Evolutionary conservation across 2,888 invertebrate species (phyloP).

Genomic region (Aethes cnicana): DNA sequence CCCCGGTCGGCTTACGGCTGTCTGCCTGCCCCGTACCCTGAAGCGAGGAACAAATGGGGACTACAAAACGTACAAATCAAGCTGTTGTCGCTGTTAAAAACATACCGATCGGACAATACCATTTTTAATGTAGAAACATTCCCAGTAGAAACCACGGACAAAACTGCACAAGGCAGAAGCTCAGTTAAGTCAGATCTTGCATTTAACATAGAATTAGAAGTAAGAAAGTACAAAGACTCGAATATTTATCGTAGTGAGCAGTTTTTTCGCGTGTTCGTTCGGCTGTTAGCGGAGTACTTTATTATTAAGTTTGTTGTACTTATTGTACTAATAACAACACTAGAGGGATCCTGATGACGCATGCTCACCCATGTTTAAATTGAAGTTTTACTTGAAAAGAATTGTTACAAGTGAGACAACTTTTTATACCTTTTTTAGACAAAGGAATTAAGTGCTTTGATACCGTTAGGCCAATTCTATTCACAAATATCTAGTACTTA

Average conservation of each 20-base stretch:
- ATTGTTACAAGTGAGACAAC: no score
- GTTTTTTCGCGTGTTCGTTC: slow-evolving; percentile 53
- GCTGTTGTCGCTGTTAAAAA: slow-evolving; percentile 15
- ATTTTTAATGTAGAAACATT: slow-evolving; percentile 60
- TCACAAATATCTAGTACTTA: neutral
- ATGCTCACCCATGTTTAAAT: no score
- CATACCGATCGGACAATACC: slow-evolving; percentile 37
- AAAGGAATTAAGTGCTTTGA: no score
- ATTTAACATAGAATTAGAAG: slow-evolving; percentile 74
- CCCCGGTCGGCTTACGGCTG: slow-evolving; percentile 26
- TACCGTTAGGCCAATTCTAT: neutral
- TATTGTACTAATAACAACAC: slow-evolving; percentile 15
- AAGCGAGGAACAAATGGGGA: no score
- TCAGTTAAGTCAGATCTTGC: slow-evolving; percentile 66
- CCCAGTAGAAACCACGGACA: slow-evolving; percentile 55
- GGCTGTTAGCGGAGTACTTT: slow-evolving; percentile 45
- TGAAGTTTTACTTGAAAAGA: no score
- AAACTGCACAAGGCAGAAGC: slow-evolving; percentile 55
- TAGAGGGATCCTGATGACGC: slow-evolving; percentile 4
- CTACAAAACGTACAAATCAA: slow-evolving; percentile 27
- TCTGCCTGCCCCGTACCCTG: neutral
- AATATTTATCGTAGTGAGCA: slow-evolving; percentile 47
- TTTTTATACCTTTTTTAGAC: no score
- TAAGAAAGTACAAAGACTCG: slow-evolving; percentile 73
- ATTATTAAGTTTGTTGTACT: slow-evolving; percentile 36